These are phyloP conservation scores for Mesocricetus auratus DNA, from an alignment of 2,113 vertebrate species.

Conservation along the genomic window DNA sequence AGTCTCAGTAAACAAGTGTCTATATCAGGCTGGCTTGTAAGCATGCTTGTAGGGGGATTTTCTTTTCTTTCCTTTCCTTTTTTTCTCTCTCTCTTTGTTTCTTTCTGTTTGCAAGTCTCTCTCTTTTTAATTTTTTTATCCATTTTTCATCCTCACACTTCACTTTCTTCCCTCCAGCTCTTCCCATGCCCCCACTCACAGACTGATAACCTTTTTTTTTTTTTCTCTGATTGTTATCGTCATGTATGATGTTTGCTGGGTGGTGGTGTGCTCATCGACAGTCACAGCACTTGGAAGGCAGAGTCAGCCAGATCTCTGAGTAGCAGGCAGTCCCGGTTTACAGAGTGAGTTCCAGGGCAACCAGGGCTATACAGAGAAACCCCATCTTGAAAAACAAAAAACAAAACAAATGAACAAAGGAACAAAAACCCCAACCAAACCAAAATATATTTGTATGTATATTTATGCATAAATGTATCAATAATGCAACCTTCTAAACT, in stretches of 20 bases:
- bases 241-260: not conserved
- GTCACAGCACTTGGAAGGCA: not conserved
- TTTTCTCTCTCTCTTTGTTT: not conserved
- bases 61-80: fast-evolving
- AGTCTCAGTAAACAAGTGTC: not conserved
- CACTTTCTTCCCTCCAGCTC: not conserved
- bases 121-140: not conserved
- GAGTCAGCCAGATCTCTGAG: not conserved
- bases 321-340: not conserved
- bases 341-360: not conserved
- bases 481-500: not conserved
- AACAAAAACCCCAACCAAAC: not conserved
- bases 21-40: not conserved
- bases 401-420: not conserved
- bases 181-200: not conserved
- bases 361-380: not conserved
- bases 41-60: not conserved
- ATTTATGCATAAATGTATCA: not conserved
- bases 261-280: not conserved
- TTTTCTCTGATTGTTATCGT: not conserved
- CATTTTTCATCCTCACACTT: not conserved
- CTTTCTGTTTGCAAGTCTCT: not conserved
- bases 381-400: not conserved
- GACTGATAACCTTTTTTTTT: not conserved
- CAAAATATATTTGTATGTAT: not conserved